phyloP scores from a whole-genome alignment of 37 sponge, comb jelly and placozoan species.

The Crambe crambe region DNA sequence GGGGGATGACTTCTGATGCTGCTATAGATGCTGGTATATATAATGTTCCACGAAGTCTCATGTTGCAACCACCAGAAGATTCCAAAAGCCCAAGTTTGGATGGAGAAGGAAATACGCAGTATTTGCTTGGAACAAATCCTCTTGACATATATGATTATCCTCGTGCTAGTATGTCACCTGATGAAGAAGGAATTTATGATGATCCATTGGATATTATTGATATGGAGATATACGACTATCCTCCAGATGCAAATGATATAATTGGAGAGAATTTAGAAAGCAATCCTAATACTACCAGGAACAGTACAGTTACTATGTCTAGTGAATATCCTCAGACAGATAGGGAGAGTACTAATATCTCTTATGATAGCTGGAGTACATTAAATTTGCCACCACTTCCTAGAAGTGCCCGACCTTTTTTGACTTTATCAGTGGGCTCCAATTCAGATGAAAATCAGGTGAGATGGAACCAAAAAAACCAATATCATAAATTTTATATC shows the following conservation, averaged over 20 bases:
- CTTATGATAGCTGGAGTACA: background rate
- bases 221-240: slow-evolving; percentile 77
- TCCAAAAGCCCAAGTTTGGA: background rate
- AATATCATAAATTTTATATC: no score
- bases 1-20: slow-evolving; percentile 10
- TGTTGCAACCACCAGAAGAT: background rate
- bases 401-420: background rate
- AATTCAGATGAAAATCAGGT: background rate
- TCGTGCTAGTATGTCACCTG: slow-evolving; percentile 32
- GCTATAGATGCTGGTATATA: slow-evolving; percentile 46
- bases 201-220: slow-evolving; percentile 47
- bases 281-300: slow-evolving; percentile 11
- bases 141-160: slow-evolving; percentile 55
- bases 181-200: slow-evolving; percentile 67
- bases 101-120: background rate
- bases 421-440: background rate
- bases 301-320: slow-evolving; percentile 23
- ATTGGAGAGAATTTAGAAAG: background rate
- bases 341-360: slow-evolving; percentile 5
- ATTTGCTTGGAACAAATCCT: slow-evolving; percentile 9
- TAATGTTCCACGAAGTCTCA: slow-evolving; percentile 34
- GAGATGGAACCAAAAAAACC: background rate
- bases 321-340: slow-evolving; percentile 14
- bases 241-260: slow-evolving; percentile 67
- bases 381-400: background rate